These are phyloP conservation scores for Hypotaenidia okinawae DNA, from an alignment of 2,797 vertebrate genomes.

Conservation along the genomic window DNA sequence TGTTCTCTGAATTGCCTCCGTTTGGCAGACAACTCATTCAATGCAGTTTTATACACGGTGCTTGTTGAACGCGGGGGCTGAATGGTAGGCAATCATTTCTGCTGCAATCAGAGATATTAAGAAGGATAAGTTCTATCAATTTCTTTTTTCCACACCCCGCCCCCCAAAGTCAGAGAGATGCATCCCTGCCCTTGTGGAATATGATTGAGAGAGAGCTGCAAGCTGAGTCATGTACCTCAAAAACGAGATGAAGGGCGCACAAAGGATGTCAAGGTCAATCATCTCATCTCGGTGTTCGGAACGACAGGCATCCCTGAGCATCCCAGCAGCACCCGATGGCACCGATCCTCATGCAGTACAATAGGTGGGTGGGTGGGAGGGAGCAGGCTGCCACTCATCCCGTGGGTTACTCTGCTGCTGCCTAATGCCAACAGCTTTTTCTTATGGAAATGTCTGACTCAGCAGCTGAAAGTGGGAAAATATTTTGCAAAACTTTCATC, in stretches of 20 bases:
- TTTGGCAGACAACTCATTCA: background rate
- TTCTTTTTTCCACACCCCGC: too few species aligned
- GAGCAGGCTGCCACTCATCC: background rate
- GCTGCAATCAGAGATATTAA: background rate
- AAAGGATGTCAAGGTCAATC: background rate
- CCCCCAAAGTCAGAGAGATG: background rate
- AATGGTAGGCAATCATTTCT: background rate
- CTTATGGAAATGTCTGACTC: background rate
- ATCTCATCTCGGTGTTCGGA: accelerated
- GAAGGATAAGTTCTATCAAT: background rate
- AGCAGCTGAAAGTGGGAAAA: background rate
- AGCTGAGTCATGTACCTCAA: accelerated
- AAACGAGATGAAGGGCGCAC: background rate
- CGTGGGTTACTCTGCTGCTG: accelerated
- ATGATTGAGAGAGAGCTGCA: background rate
- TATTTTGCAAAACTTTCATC: background rate
- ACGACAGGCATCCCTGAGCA: background rate
- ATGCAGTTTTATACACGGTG: background rate
- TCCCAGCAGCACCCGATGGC: accelerated
- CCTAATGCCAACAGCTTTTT: background rate
- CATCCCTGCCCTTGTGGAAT: background rate
- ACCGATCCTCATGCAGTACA: accelerated
- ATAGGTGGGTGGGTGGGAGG: accelerated
- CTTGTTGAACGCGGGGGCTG: background rate
- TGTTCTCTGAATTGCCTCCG: background rate